phyloP scores from a whole-genome alignment of 1,140 invertebrate genomes.

The Heliconius nattereri region DNA sequence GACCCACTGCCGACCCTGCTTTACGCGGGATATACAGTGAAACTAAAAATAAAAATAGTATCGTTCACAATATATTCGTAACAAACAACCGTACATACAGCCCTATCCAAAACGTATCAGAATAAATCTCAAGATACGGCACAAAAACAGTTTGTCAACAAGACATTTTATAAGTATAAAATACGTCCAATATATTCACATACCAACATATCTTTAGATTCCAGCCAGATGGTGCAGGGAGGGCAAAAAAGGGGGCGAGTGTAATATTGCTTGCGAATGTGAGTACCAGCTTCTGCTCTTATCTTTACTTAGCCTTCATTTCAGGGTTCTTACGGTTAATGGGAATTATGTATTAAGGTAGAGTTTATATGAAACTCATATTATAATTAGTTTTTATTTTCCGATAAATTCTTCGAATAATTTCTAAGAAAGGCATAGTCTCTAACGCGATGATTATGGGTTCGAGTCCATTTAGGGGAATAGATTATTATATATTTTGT shows the following conservation, averaged over 20 bases:
- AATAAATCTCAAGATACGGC: background rate
- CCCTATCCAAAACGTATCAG: too few species aligned
- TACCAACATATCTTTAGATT: constrained; percentile 50
- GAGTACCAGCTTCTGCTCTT: constrained; percentile 33
- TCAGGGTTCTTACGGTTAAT: background rate
- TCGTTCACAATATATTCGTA: background rate
- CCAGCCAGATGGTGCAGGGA: constrained; percentile 64
- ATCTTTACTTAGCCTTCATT: constrained; percentile 1
- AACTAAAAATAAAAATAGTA: background rate
- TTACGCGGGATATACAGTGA: too few species aligned
- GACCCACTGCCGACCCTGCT: too few species aligned
- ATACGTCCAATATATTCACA: constrained; percentile 6
- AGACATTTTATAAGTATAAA: constrained; percentile 10
- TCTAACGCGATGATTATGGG: too few species aligned
- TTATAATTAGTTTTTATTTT: background rate
- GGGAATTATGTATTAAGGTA: background rate
- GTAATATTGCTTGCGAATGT: constrained; percentile 71
- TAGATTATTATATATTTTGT: too few species aligned
- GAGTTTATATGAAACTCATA: background rate
- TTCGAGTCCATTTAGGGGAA: too few species aligned
- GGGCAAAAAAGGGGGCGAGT: constrained; percentile 63
- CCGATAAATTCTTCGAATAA: too few species aligned
- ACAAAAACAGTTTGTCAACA: constrained; percentile 11
- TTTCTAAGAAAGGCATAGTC: too few species aligned
- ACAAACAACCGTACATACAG: too few species aligned